These are phyloP conservation scores for Daphoenositta chrysoptera DNA, from an alignment of 2,113 vertebrate species.

Conservation along the genomic window DNA sequence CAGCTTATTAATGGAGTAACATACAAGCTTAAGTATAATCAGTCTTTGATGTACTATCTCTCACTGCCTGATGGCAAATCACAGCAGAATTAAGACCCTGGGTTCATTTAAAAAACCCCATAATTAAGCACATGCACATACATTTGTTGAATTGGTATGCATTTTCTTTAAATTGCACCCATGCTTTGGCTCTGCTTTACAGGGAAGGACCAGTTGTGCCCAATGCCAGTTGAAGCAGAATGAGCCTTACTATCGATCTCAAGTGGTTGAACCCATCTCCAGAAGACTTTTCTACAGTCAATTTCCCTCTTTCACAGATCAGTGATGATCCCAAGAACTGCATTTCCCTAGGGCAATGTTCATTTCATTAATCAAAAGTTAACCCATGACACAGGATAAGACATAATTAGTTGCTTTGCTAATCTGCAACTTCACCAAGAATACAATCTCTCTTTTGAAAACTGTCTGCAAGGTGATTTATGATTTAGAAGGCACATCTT, in stretches of 20 bases:
- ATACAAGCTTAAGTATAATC: background rate
- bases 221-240: background rate
- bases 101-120: rapidly evolving
- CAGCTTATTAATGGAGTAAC: background rate
- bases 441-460: background rate
- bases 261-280: background rate
- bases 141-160: background rate
- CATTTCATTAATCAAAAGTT: background rate
- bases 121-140: background rate
- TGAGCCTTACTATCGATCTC: background rate
- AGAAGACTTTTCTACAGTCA: background rate
- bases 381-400: background rate
- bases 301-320: background rate
- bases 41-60: background rate
- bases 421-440: background rate
- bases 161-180: background rate
- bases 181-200: background rate
- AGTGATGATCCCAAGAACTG: background rate
- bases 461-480: background rate
- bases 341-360: background rate
- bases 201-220: background rate
- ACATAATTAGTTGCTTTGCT: background rate
- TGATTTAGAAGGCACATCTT: background rate
- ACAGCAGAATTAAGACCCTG: background rate
- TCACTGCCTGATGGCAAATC: background rate